Percentiles rank a stretch among this genome's conserved stretches.
These are phyloP conservation scores for Lepidostoma basale DNA, from an alignment of 1,140 invertebrate genomes.

Conservation along the genomic window DNA sequence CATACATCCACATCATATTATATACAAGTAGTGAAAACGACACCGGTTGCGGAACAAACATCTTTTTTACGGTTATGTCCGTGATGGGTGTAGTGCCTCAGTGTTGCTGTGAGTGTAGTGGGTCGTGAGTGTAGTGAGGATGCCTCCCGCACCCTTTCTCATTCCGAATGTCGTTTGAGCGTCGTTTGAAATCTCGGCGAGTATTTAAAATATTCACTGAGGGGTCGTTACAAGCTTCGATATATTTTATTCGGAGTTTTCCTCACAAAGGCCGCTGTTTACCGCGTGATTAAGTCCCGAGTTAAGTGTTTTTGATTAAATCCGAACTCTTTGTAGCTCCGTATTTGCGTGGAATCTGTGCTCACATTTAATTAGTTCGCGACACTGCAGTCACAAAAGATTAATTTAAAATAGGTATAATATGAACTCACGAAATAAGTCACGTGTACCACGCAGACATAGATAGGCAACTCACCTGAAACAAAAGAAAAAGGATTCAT, in stretches of 20 bases:
- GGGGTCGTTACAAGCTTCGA: constrained; percentile 31
- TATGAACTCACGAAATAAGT: too few species aligned
- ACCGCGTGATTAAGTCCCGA: background rate
- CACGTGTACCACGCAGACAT: too few species aligned
- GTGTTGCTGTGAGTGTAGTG: too few species aligned
- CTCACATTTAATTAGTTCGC: too few species aligned
- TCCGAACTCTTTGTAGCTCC: too few species aligned
- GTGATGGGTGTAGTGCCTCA: constrained; percentile 36
- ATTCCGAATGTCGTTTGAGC: constrained; percentile 37
- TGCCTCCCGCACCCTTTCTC: constrained; percentile 1
- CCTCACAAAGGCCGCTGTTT: constrained; percentile 15
- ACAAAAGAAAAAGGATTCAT: background rate
- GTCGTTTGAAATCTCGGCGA: constrained; percentile 38
- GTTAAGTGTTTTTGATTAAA: constrained; percentile 14
- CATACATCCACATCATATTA: too few species aligned
- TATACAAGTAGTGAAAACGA: constrained; percentile 16
- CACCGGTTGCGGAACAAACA: constrained; percentile 37
- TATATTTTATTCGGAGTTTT: constrained; percentile 24
- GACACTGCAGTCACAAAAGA: too few species aligned
- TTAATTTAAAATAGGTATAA: too few species aligned
- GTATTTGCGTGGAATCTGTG: too few species aligned
- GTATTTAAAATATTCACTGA: constrained; percentile 41
- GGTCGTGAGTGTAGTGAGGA: too few species aligned
- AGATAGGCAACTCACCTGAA: constrained; percentile 21
- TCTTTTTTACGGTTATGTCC: constrained; percentile 42